Percentiles rank a stretch among this genome's conserved stretches.
These are phyloP conservation scores for Strigamia maritima DNA, from an alignment of 2,888 invertebrate species.

Conservation along the genomic window DNA sequence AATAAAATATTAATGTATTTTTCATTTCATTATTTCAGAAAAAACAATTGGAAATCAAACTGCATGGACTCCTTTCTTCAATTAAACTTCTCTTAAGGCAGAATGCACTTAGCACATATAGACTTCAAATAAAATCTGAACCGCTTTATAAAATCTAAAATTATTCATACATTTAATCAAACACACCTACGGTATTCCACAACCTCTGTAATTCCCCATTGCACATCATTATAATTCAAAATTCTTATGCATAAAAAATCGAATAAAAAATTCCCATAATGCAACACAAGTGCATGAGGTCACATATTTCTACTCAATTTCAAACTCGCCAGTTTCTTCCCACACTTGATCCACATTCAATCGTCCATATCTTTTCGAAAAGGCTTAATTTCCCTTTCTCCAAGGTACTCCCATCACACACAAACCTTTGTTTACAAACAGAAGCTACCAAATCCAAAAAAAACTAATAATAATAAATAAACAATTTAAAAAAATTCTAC, in stretches of 20 bases:
- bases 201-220: no score
- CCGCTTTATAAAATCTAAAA: no score
- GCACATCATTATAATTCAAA: background rate
- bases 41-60: no score
- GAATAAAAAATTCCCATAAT: background rate
- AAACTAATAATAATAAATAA: constrained; percentile 18
- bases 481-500: background rate
- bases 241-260: background rate
- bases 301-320: background rate
- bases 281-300: background rate
- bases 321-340: background rate
- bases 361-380: background rate
- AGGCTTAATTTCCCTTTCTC: background rate
- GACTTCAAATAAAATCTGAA: no score
- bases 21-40: no score
- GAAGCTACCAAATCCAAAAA: background rate
- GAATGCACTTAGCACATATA: no score
- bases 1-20: no score
- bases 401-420: constrained; percentile 24
- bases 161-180: no score
- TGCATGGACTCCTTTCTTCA: no score
- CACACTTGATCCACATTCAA: constrained; percentile 24
- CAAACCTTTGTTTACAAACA: constrained; percentile 26
- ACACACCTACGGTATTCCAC: no score
- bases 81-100: no score